Evolutionary conservation across 1,140 invertebrate species (phyloP), one percentile per base, ranked within the genome.

Genomic region (Drosophila parvula): DNA sequence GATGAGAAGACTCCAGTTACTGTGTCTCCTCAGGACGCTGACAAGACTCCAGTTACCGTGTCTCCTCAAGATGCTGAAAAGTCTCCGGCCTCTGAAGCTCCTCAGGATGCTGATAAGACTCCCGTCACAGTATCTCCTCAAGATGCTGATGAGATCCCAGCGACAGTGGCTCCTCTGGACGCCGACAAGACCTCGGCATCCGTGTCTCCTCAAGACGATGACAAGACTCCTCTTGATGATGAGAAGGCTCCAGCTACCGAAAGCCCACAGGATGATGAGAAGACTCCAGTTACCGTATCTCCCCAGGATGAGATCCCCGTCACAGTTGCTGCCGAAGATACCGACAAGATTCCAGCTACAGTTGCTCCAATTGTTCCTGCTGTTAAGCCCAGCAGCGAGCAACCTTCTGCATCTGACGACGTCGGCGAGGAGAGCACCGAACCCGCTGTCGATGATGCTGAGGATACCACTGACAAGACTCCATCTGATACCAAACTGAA

Each of bases 321-420:
- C 12, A 53, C 41, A 28, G 77, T 55, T 12, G 12, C 60, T 43
- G 47, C 55, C 28, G 40, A 64, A 68, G 62, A 59, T 41, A 59
- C 32, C 51, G 80, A 84, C 41, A 68, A 76, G 44, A 41, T 48
- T 77, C 56, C 44, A 12, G 51, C 45, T 41, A 60, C 81, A 38
- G 71, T 71, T 70, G 60, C 61, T 73, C 78, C 89, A 65, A 44
- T 63, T 75, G 68, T 67, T 73, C 43, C 58, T 53, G 74, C 43
- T 28, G 57, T 71, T 51, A 70, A 89, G 58, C 45, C 69, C 74
- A 67, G 43, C 63, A 79, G 47, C 58, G 64, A 71, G 56, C 27
- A 75, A 55, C 73, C 84, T 44, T 16, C 75, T 44, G 32, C 8
- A 28, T 50, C 65, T 9, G 84, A 89, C 45, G 70, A 75, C 34